These are phyloP conservation scores for Drosophila repleta DNA, from an alignment of 1,140 invertebrate species.

Conservation along the genomic window DNA sequence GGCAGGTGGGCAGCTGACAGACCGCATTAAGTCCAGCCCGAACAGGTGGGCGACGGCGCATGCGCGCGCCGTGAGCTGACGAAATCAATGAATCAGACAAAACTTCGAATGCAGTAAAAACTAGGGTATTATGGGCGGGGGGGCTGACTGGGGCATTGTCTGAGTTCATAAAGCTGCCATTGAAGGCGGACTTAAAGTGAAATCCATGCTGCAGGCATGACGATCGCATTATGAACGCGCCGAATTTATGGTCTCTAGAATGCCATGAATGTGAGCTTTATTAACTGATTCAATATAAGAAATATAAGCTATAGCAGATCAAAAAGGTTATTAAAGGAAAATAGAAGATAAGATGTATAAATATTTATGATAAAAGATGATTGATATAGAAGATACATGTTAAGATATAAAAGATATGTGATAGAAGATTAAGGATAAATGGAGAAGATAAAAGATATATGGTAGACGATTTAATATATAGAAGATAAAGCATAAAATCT, in stretches of 20 bases:
- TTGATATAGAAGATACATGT: too few species aligned
- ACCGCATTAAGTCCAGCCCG: not conserved
- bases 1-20: conserved; percentile 40
- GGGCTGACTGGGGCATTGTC: conserved; percentile 35
- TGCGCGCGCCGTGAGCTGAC: conserved; percentile 26
- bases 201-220: conserved; percentile 13
- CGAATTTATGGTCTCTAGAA: not conserved
- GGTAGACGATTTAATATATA: too few species aligned
- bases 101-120: conserved; percentile 48
- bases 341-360: too few species aligned
- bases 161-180: conserved; percentile 10
- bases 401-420: too few species aligned
- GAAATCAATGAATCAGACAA: conserved; percentile 60
- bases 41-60: conserved; percentile 33
- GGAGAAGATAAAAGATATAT: too few species aligned
- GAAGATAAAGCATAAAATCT: too few species aligned
- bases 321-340: too few species aligned
- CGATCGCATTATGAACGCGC: not conserved
- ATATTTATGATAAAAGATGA: too few species aligned
- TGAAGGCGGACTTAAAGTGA: conserved; percentile 3
- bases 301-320: too few species aligned
- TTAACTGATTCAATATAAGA: too few species aligned
- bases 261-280: not conserved
- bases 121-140: conserved; percentile 18
- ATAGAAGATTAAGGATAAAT: too few species aligned